Evolutionary conservation across 2,113 vertebrate genomes (phyloP).

Genomic region (Sylvilagus bachmani): DNA sequence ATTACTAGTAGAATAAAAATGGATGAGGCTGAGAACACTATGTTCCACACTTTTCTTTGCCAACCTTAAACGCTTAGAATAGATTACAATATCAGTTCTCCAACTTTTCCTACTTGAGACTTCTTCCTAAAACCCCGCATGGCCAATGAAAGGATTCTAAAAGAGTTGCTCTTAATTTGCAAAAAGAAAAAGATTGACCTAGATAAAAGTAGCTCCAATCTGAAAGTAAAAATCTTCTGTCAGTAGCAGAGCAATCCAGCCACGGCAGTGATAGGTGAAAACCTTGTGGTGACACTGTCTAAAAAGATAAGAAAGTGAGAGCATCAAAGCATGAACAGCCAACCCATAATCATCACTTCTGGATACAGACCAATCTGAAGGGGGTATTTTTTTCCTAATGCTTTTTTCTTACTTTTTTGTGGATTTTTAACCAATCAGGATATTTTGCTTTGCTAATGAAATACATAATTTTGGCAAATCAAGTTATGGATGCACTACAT

Average conservation of each 20-base stretch:
- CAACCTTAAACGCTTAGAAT: slow-evolving; percentile 43
- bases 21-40: neutral
- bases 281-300: neutral
- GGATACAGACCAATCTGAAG: neutral
- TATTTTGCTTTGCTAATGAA: slow-evolving; percentile 26
- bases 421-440: neutral
- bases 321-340: neutral
- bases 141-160: slow-evolving; percentile 9
- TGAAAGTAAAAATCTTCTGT: neutral
- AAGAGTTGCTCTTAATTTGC: slow-evolving; percentile 10
- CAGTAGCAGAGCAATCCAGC: neutral
- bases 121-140: slow-evolving; percentile 29
- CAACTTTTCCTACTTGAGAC: slow-evolving; percentile 8
- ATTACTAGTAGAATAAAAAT: slow-evolving; percentile 70
- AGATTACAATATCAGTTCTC: slow-evolving; percentile 47
- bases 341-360: neutral
- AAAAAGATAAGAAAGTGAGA: neutral
- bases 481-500: neutral
- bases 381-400: neutral
- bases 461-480: neutral
- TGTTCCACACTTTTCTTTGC: slow-evolving; percentile 35
- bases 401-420: slow-evolving; percentile 19
- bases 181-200: neutral
- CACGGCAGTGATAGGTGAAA: neutral
- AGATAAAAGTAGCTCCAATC: neutral